A percentile compares a stretch with the other conserved stretches of the same genome.
Evolutionary conservation across 2,113 vertebrate genomes (phyloP).

Genomic region (Psettodes erumei): DNA sequence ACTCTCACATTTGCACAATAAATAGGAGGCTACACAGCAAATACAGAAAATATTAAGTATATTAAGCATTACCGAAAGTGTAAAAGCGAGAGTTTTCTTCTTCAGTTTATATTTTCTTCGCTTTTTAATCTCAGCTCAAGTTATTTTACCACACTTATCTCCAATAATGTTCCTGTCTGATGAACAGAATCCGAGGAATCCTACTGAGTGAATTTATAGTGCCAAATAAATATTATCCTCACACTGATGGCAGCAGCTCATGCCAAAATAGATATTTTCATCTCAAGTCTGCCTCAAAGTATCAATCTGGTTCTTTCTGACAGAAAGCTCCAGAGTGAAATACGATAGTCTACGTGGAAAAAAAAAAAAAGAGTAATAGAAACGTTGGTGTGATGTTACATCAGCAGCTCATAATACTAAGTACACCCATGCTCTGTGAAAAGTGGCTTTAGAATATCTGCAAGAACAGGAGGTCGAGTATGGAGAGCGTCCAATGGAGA

Average conservation of each 20-base stretch:
- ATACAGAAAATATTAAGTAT: conserved; percentile 25
- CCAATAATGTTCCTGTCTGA: background rate
- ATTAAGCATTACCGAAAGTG: too few relatives aligned
- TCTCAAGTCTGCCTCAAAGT: conserved; percentile 35
- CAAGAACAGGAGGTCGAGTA: conserved; percentile 8
- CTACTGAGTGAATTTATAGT: conserved; percentile 13
- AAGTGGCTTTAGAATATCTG: conserved; percentile 19
- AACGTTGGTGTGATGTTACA: background rate
- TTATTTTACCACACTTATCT: background rate
- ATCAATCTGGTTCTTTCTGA: conserved; percentile 30
- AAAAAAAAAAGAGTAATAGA: background rate
- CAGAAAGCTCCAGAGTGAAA: background rate
- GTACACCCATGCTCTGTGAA: background rate
- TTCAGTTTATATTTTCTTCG: background rate
- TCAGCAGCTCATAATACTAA: background rate
- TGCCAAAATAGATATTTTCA: conserved; percentile 31
- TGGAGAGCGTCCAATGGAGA: background rate
- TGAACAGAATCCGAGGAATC: conserved; percentile 3
- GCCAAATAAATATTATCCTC: conserved; percentile 44
- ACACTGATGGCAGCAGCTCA: background rate
- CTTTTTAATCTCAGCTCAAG: conserved; percentile 5
- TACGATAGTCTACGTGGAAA: too few relatives aligned
- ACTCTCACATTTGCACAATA: background rate
- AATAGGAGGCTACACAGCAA: background rate
- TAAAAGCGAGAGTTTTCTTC: conserved; percentile 13